Conservation (phyloP, 2,797 vertebrate species). For the Xerus rutilus region DNA sequence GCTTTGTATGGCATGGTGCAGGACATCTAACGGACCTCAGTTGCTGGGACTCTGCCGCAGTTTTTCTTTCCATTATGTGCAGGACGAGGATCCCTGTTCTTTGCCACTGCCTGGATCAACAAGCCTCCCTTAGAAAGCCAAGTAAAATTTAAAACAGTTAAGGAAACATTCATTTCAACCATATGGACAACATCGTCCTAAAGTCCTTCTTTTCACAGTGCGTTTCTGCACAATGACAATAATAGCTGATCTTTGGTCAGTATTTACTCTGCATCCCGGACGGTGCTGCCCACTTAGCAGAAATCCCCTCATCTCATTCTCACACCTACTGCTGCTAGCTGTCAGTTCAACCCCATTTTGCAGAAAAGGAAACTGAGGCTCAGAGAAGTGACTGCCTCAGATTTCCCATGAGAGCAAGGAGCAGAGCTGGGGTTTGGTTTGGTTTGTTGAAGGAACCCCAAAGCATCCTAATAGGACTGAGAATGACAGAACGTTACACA, state of each 20-base stretch:
- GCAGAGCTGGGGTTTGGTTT: background rate
- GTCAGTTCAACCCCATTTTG: background rate
- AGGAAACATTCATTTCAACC: background rate
- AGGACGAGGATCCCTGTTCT: background rate
- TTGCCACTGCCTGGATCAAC: background rate
- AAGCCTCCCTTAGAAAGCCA: background rate
- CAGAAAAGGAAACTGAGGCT: conserved; percentile 36
- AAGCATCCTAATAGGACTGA: background rate
- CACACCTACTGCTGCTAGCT: background rate
- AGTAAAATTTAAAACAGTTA: background rate
- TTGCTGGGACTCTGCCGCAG: rapidly evolving
- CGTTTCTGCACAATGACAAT: background rate
- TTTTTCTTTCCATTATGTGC: background rate
- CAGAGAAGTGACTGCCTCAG: background rate
- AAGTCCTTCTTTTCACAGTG: background rate
- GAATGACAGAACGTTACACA: background rate
- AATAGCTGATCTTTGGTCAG: background rate
- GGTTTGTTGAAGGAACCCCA: background rate
- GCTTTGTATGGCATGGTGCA: background rate
- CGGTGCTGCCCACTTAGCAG: background rate
- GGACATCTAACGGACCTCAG: background rate
- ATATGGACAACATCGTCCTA: background rate
- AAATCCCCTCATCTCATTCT: background rate
- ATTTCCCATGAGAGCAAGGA: background rate
- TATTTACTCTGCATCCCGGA: background rate